Conservation (phyloP, 1,140 invertebrate species). For the Heliconius himera region DNA sequence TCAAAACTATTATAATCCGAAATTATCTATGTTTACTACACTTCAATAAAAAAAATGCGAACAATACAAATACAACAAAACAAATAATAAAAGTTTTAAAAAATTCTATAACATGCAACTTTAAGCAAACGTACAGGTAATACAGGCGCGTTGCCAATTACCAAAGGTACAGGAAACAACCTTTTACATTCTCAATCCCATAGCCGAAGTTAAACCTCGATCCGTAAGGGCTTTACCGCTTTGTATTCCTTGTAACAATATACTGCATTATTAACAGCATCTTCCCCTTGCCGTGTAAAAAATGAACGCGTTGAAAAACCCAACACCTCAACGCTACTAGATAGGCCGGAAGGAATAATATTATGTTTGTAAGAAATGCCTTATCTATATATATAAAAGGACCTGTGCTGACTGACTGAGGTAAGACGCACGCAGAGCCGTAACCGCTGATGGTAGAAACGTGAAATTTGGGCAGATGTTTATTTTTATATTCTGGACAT, state of each 20-base stretch:
- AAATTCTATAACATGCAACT: not conserved
- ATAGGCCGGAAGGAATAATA: not conserved
- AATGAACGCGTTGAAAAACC: conserved; percentile 54
- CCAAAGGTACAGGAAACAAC: conserved; percentile 13
- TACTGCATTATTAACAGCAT: conserved; percentile 69
- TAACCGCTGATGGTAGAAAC: too few species aligned
- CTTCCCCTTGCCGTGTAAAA: conserved; percentile 57
- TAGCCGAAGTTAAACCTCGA: conserved; percentile 39
- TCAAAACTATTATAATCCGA: too few species aligned
- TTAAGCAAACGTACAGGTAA: not conserved
- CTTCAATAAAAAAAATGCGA: too few species aligned
- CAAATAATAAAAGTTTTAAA: not conserved
- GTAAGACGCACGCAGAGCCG: too few species aligned
- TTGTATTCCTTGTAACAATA: conserved; percentile 69
- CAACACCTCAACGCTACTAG: not conserved
- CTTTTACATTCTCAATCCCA: conserved; percentile 29
- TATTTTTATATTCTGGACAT: too few species aligned
- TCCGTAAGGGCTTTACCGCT: conserved; percentile 47
- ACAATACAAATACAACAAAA: not conserved
- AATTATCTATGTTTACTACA: too few species aligned
- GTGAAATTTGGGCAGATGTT: too few species aligned
- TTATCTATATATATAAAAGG: too few species aligned
- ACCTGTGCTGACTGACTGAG: too few species aligned
- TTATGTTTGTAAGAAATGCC: not conserved
- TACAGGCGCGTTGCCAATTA: conserved; percentile 14